These are phyloP conservation scores for Zelleria hepariella DNA, from an alignment of 2,888 invertebrate species.

Conservation along the genomic window DNA sequence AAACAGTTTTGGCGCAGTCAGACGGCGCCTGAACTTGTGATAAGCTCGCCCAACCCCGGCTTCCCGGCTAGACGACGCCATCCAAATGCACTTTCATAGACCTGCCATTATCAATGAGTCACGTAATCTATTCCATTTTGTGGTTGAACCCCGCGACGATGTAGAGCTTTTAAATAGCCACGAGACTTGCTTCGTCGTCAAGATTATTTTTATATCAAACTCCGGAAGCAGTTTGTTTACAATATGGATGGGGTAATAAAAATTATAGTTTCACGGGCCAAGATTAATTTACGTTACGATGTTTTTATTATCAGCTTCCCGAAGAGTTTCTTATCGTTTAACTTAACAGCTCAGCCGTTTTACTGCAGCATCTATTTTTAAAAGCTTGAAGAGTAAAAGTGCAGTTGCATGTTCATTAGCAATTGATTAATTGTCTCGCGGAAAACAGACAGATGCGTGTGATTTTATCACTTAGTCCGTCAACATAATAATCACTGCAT, in stretches of 20 bases:
- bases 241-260: slow-evolving; percentile 26
- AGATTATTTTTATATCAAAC: slow-evolving; percentile 18
- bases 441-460: neutral
- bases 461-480: neutral
- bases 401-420: neutral
- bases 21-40: slow-evolving; percentile 3
- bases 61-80: slow-evolving; percentile 8
- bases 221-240: slow-evolving; percentile 36
- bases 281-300: neutral
- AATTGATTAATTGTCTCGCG: neutral
- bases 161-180: slow-evolving; percentile 4
- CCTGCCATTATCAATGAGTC: too few relatives aligned
- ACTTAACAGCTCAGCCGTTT: too few relatives aligned
- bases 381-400: neutral
- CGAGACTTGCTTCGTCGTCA: slow-evolving; percentile 17
- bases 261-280: slow-evolving; percentile 17
- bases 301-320: neutral
- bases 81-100: neutral
- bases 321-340: too few relatives aligned
- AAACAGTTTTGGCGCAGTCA: slow-evolving; percentile 1
- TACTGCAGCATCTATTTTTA: neutral
- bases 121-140: too few relatives aligned
- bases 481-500: neutral
- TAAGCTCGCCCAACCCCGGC: neutral
- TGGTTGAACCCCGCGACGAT: neutral